Evolutionary conservation across 2,113 vertebrate genomes (phyloP), one percentile per base, ranked within the genome.

Genomic region (Cercopithecus mona): DNA sequence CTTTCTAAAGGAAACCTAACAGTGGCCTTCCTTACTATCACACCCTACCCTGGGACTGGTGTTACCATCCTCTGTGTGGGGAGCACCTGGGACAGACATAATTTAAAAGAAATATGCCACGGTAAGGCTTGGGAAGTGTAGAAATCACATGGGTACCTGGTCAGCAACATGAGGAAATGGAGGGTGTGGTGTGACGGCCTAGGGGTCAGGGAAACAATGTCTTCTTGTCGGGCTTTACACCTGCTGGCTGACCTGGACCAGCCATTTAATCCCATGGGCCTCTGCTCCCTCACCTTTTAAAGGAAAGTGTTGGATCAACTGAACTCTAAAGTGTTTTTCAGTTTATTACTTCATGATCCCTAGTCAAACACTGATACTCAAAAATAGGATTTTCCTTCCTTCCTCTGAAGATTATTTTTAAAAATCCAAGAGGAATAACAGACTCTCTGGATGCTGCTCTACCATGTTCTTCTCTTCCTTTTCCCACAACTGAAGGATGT

Each of bases 241-340:
- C n/a, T 55, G 61, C 70, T 66, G 10, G 40, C 9, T n/a, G 75
- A 82, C 70, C 70, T 45, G 81, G 70, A 40, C 40, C 43, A 59
- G 61, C 27, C 43, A 64, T 55, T 89, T 80, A 83, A 92, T 59
- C 59, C 90, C 30, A 7, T 6, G 43, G 12, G 9, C 66, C 43
- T 96, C 90, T 70, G 90, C 55, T 75, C 59, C 43, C 20, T 97
- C 35, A 20, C 20, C 79, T 32, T 93, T 57, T 88, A 73, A 94
- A 96, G 55, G 22, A 87, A 18, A 91, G 35, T 38, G 17, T 55
- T 52, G 40, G 35, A 52, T 50, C 48, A 79, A 82, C 23, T 73
- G 50, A 48, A 18, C 40, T 92, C 64, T 94, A 6, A 57, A 52
- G 9, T 5, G 55, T 38, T 88, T 88, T 86, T 48, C 30, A 70